phyloP scores from a whole-genome alignment of 1,140 invertebrate genomes.

The Copidosoma floridanum region DNA sequence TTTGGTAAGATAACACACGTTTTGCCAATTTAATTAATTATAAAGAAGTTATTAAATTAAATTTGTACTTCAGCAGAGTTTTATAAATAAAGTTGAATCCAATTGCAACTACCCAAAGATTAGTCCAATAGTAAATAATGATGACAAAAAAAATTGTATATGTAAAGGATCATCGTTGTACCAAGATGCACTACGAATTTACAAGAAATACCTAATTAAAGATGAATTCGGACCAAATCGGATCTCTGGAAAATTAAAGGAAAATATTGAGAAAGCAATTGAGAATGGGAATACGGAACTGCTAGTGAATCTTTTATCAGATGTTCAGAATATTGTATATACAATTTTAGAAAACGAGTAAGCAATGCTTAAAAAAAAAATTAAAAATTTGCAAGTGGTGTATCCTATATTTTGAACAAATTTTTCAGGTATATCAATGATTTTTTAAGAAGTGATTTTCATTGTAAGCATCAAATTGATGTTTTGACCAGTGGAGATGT shows the following conservation, averaged over 20 bases:
- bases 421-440: slow-evolving; percentile 65
- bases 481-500: slow-evolving; percentile 77
- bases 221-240: slow-evolving; percentile 48
- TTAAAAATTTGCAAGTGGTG: too few relatives aligned
- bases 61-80: slow-evolving; percentile 1
- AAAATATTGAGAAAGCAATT: slow-evolving; percentile 52
- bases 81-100: slow-evolving; percentile 24
- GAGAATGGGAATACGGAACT: slow-evolving; percentile 41
- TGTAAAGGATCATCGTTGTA: slow-evolving; percentile 35
- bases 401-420: too few relatives aligned
- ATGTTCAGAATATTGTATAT: slow-evolving; percentile 45
- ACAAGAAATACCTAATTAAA: slow-evolving; percentile 58
- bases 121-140: slow-evolving; percentile 35
- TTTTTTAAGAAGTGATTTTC: slow-evolving; percentile 74
- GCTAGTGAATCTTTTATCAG: slow-evolving; percentile 42
- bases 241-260: slow-evolving; percentile 49
- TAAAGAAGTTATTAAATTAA: background rate
- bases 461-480: slow-evolving; percentile 89
- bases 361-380: slow-evolving; percentile 27
- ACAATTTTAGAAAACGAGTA: slow-evolving; percentile 48
- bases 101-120: slow-evolving; percentile 45
- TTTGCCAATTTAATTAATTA: background rate
- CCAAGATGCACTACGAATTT: slow-evolving; percentile 57
- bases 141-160: slow-evolving; percentile 32
- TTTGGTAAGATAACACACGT: slow-evolving; percentile 21